Conservation (phyloP, 2,888 invertebrate species). For the Salticus scenicus region DNA sequence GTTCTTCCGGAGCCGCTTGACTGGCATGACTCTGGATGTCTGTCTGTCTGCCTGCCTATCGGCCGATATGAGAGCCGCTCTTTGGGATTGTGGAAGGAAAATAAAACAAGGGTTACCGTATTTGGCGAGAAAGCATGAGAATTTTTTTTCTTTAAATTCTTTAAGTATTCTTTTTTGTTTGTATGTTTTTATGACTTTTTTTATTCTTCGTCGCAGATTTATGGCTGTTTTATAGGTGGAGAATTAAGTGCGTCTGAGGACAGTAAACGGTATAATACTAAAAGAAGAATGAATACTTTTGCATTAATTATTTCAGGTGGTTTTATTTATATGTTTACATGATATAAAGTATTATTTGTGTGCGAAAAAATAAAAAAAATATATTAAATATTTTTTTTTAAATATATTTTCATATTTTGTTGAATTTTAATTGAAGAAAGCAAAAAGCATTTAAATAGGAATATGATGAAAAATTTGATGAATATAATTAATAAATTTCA, state of each 20-base stretch:
- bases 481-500: no score
- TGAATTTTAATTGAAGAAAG: no score
- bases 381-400: no score
- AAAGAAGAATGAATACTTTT: conserved; percentile 37
- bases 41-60: conserved; percentile 67
- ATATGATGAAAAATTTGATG: no score
- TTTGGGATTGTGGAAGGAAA: conserved; percentile 60
- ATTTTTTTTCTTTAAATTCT: conserved; percentile 3
- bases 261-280: conserved; percentile 55
- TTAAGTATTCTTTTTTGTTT: background rate
- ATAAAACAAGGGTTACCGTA: conserved; percentile 40
- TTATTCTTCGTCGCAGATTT: conserved; percentile 50
- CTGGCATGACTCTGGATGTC: conserved; percentile 61
- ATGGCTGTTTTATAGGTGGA: conserved; percentile 67
- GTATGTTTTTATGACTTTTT: conserved; percentile 4
- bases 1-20: conserved; percentile 71
- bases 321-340: background rate
- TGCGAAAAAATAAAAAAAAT: no score
- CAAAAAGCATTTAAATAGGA: no score
- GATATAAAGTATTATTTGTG: no score
- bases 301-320: conserved; percentile 50
- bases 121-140: conserved; percentile 39
- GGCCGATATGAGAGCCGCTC: conserved; percentile 69
- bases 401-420: no score
- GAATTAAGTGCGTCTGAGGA: conserved; percentile 62